Conservation (phyloP, 2,888 invertebrate genomes). For the Bugulina stolonifera region DNA sequence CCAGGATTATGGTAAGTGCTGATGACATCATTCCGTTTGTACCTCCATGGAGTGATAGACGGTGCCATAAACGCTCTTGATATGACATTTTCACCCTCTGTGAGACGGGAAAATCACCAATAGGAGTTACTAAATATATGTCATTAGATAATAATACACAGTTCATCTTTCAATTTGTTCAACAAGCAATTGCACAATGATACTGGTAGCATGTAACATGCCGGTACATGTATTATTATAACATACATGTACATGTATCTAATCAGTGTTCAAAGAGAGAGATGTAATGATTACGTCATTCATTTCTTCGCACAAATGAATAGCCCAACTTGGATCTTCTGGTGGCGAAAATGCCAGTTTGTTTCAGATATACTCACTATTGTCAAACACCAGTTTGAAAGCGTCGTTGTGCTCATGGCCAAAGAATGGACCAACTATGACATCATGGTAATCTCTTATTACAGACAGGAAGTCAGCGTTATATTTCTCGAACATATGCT, state of each 20-base stretch:
- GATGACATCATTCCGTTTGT: conserved; percentile 42
- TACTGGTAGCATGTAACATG: too few relatives aligned
- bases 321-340: not conserved
- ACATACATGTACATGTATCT: not conserved
- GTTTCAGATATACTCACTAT: conserved; percentile 27
- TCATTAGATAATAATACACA: too few relatives aligned
- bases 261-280: too few relatives aligned
- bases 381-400: conserved; percentile 38
- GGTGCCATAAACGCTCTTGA: conserved; percentile 73
- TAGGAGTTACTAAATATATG: too few relatives aligned
- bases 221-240: not conserved
- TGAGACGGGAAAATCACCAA: too few relatives aligned
- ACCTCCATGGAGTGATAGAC: conserved; percentile 78
- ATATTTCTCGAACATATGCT: conserved; percentile 49
- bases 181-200: too few relatives aligned
- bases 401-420: conserved; percentile 47
- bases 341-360: too few relatives aligned
- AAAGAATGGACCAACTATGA: conserved; percentile 47
- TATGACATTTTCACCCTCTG: not conserved
- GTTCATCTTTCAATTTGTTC: too few relatives aligned
- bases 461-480: conserved; percentile 45
- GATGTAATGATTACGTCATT: too few relatives aligned
- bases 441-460: conserved; percentile 40
- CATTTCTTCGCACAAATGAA: too few relatives aligned
- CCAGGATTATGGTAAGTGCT: conserved; percentile 59